Conservation (phyloP, 2,797 vertebrate species). For the Myoxocephalus aenaeus region DNA sequence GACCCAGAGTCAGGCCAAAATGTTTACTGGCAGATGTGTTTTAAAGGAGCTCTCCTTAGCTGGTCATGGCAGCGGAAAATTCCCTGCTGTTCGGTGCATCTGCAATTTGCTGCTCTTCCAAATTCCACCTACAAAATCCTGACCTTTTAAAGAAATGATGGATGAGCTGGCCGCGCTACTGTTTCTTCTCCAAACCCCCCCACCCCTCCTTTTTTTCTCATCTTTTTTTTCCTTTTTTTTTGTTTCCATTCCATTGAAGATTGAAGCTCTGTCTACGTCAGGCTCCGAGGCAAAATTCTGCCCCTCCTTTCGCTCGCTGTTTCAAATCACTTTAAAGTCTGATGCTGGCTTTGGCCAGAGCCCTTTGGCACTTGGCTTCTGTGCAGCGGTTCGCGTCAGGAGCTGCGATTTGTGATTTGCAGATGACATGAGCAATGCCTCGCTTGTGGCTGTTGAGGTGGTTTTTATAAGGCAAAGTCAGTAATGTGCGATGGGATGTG, state of each 20-base stretch:
- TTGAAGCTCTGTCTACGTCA: constrained; percentile 90
- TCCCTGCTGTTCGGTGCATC: constrained; percentile 97
- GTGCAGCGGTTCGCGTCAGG: constrained; percentile 94
- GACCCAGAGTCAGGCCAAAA: constrained; percentile 96
- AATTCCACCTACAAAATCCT: constrained; percentile 94
- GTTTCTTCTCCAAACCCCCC: constrained; percentile 40
- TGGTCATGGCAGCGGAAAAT: constrained; percentile 99
- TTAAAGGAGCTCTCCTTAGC: constrained; percentile 96
- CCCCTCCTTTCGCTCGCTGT: constrained; percentile 91
- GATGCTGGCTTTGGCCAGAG: constrained; percentile 88
- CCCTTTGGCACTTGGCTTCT: constrained; percentile 93
- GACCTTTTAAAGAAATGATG: constrained; percentile 98
- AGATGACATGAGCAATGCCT: constrained; percentile 94
- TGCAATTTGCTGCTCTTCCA: constrained; percentile 91
- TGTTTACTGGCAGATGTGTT: constrained; percentile 98
- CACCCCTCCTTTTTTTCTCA: constrained; percentile 34
- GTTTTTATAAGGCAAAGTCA: constrained; percentile 82
- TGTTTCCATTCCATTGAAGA: constrained; percentile 87
- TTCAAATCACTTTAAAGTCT: constrained; percentile 95
- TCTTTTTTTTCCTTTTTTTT: constrained; percentile 54
- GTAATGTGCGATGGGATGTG: constrained; percentile 85
- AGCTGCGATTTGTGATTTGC: constrained; percentile 94
- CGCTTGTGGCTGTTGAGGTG: constrained; percentile 87
- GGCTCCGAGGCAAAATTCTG: constrained; percentile 91
- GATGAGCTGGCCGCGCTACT: constrained; percentile 86